Percentiles rank a stretch among this genome's conserved stretches.
These are phyloP conservation scores for Dinomys branickii DNA, from an alignment of 2,113 vertebrate genomes.

Conservation along the genomic window DNA sequence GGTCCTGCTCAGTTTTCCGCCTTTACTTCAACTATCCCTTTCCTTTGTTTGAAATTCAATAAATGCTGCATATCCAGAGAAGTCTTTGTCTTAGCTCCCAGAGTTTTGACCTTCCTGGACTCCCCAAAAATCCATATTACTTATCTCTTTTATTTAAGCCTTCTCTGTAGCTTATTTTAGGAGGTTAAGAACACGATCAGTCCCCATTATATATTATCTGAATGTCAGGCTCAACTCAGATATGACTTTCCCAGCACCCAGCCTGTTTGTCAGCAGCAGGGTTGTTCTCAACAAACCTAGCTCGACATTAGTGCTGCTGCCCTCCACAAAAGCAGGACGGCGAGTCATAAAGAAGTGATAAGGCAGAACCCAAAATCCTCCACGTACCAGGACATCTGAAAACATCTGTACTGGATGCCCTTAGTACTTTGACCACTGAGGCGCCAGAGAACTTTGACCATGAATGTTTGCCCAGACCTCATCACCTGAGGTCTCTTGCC, in stretches of 20 bases:
- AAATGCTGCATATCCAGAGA: background rate
- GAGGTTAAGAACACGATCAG: background rate
- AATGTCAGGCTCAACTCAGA: background rate
- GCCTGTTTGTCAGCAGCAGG: background rate
- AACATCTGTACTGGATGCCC: background rate
- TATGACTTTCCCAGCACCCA: background rate
- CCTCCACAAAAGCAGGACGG: background rate
- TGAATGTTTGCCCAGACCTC: background rate
- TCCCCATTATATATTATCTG: background rate
- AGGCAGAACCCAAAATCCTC: background rate
- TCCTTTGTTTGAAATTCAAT: background rate
- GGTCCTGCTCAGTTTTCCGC: background rate
- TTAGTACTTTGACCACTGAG: background rate
- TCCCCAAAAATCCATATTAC: background rate
- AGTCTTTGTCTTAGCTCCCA: background rate
- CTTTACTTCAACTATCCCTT: background rate
- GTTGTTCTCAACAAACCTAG: background rate
- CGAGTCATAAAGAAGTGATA: background rate
- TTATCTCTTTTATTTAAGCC: background rate
- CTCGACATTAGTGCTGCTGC: background rate
- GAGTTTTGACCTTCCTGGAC: background rate
- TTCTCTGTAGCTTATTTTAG: background rate
- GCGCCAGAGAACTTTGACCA: background rate
- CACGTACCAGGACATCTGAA: background rate
- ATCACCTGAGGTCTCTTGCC: background rate